Conservation (phyloP, 2,888 invertebrate species). For the Xylocampa areola region DNA sequence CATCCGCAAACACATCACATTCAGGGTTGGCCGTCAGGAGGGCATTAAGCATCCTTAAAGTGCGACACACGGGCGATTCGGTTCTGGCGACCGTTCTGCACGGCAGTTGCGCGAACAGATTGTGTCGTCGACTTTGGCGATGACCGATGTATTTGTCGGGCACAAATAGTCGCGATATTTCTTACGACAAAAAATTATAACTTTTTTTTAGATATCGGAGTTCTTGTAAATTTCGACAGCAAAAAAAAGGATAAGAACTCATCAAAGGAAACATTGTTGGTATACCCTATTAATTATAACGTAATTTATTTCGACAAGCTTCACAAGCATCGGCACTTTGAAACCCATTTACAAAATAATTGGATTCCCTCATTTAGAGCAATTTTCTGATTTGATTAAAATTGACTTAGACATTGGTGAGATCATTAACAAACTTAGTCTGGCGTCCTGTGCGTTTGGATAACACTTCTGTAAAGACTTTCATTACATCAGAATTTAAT, state of each 20-base stretch:
- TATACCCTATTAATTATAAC: constrained; percentile 57
- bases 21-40: too few species aligned
- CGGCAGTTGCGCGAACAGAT: too few species aligned
- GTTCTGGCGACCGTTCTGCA: too few species aligned
- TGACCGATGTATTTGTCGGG: too few species aligned
- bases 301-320: constrained; percentile 62
- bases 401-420: constrained; percentile 64
- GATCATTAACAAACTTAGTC: constrained; percentile 62
- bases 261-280: constrained; percentile 53
- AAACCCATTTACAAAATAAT: constrained; percentile 75
- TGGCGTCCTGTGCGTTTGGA: constrained; percentile 56
- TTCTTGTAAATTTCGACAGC: constrained; percentile 16
- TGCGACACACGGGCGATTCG: too few species aligned
- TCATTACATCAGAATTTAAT: constrained; percentile 57
- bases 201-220: not conserved
- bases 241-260: constrained; percentile 43
- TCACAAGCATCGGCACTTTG: constrained; percentile 63
- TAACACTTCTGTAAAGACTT: constrained; percentile 58
- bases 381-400: constrained; percentile 71
- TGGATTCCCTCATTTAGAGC: constrained; percentile 70
- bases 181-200: too few species aligned
- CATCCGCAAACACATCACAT: too few species aligned
- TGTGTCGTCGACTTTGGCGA: too few species aligned
- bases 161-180: too few species aligned
- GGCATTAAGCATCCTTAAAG: too few species aligned